Conservation (phyloP, 2,113 vertebrate species). For the Hydrolagus affinis region DNA sequence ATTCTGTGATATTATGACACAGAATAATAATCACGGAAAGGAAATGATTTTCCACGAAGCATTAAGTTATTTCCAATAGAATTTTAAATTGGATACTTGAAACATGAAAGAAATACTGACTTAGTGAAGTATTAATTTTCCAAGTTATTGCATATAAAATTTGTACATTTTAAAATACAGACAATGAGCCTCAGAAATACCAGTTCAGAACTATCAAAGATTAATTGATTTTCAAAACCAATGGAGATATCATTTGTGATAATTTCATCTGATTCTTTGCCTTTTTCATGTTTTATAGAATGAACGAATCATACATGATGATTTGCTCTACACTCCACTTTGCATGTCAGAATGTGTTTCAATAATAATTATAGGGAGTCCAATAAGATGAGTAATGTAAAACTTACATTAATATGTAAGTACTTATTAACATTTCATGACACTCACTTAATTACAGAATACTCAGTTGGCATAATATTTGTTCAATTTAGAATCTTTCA, state of each 20-base stretch:
- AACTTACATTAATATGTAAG: not conserved
- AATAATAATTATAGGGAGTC: not conserved
- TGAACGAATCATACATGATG: not conserved
- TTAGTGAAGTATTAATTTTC: constrained; percentile 12
- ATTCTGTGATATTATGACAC: not conserved
- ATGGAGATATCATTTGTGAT: not conserved
- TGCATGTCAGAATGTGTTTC: not conserved
- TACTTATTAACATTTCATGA: constrained; percentile 1
- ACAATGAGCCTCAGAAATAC: not conserved
- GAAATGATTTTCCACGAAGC: constrained; percentile 6
- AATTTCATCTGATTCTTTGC: not conserved
- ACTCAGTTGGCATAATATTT: constrained; percentile 2
- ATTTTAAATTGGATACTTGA: not conserved
- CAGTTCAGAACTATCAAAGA: not conserved
- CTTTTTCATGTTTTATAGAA: not conserved
- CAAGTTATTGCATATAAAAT: not conserved
- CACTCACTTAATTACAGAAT: not conserved
- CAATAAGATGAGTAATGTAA: constrained; percentile 17
- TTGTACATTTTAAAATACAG: constrained; percentile 3
- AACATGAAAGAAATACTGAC: constrained; percentile 1
- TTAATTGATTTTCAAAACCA: not conserved
- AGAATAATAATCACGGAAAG: not conserved
- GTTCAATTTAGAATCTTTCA: not conserved
- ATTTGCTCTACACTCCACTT: not conserved
- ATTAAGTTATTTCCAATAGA: not conserved